These are phyloP conservation scores for Microcebus ravelobensis DNA, from an alignment of 2,113 vertebrate genomes.

Conservation along the genomic window DNA sequence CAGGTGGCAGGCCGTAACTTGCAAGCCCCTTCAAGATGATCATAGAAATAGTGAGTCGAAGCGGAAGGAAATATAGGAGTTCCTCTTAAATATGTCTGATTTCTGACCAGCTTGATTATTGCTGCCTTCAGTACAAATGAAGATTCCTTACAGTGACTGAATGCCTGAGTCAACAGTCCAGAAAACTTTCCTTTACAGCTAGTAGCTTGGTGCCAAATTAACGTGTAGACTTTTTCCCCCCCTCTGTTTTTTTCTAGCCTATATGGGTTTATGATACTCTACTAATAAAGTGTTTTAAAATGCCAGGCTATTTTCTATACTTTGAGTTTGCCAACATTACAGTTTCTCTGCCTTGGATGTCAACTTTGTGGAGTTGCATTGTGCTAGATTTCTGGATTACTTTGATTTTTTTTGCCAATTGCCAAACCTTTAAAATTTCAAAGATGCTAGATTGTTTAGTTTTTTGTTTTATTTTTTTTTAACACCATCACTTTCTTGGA, in stretches of 20 bases:
- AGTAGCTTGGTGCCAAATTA: not conserved
- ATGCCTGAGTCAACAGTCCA: not conserved
- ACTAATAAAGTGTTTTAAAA: not conserved
- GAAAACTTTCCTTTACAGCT: not conserved
- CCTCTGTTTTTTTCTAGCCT: not conserved
- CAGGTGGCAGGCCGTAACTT: not conserved
- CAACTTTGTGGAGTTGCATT: not conserved
- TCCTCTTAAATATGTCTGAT: not conserved
- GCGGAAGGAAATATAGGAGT: not conserved
- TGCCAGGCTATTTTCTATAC: not conserved
- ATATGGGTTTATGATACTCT: not conserved
- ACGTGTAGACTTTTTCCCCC: not conserved
- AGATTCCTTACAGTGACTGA: not conserved
- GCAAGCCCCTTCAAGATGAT: not conserved
- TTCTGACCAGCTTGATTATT: not conserved
- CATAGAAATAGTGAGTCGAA: not conserved
- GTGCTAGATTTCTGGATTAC: not conserved
- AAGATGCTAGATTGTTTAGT: not conserved
- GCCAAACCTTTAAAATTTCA: not conserved
- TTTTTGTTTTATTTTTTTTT: not conserved
- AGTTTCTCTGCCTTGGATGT: not conserved
- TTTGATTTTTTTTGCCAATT: constrained; percentile 25
- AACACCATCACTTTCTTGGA: not conserved
- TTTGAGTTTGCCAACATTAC: not conserved
- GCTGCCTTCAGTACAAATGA: not conserved